phyloP scores from a whole-genome alignment of 1,140 invertebrate genomes.

The Atta texana region DNA sequence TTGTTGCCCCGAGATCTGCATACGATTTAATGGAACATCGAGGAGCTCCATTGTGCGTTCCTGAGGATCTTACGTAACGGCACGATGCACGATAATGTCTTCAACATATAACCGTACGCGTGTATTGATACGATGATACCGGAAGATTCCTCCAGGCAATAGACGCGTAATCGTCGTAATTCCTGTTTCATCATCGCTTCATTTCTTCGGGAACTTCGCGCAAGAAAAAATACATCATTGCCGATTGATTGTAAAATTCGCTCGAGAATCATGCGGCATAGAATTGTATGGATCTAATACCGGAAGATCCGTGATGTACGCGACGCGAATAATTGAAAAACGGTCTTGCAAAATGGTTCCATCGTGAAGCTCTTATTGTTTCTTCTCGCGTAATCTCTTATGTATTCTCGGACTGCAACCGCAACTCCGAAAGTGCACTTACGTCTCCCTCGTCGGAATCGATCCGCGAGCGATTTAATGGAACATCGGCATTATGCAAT shows the following conservation, averaged over 20 bases:
- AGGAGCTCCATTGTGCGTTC: constrained; percentile 70
- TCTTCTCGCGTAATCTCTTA: not conserved
- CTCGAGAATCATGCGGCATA: not conserved
- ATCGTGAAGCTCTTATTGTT: constrained; percentile 13
- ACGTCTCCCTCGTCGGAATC: not conserved
- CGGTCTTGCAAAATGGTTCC: not conserved
- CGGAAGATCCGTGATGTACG: not conserved
- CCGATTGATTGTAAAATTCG: not conserved
- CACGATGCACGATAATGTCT: constrained; percentile 75
- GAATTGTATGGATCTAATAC: not conserved
- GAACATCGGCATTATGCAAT: constrained; percentile 57
- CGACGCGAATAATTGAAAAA: constrained; percentile 28
- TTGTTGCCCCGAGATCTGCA: constrained; percentile 79
- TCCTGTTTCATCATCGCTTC: constrained; percentile 30
- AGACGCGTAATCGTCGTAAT: constrained; percentile 38
- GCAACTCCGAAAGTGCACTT: constrained; percentile 39
- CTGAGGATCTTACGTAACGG: constrained; percentile 78
- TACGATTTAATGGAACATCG: constrained; percentile 81
- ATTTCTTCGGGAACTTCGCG: not conserved
- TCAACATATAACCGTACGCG: constrained; percentile 75
- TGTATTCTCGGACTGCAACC: not conserved
- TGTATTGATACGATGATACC: constrained; percentile 66
- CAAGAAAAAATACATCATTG: not conserved
- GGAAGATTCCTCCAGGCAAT: constrained; percentile 47
- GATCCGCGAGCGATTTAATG: constrained; percentile 47